phyloP scores from a whole-genome alignment of 1,140 invertebrate genomes.

The Drusus annulatus region DNA sequence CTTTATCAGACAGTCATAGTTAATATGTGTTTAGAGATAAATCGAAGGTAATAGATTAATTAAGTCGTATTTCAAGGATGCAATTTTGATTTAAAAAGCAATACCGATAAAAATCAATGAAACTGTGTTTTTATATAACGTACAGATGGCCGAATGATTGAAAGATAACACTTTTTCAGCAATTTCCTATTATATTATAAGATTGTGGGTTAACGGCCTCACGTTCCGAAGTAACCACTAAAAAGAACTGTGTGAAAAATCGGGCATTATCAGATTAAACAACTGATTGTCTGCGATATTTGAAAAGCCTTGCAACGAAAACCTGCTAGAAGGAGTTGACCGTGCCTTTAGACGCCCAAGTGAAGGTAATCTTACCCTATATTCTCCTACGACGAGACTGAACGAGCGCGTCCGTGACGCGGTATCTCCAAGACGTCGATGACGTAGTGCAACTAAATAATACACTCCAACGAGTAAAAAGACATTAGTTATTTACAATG shows the following conservation, averaged over 20 bases:
- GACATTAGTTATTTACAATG: not conserved
- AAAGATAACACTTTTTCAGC: too few species aligned
- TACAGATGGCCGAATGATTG: too few species aligned
- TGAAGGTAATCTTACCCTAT: not conserved
- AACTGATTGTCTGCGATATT: not conserved
- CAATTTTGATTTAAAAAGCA: too few species aligned
- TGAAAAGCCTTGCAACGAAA: constrained; percentile 2
- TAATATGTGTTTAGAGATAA: too few species aligned
- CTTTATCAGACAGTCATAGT: too few species aligned
- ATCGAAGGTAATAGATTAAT: too few species aligned
- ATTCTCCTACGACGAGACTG: not conserved
- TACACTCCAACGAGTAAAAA: not conserved
- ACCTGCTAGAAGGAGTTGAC: constrained; percentile 16
- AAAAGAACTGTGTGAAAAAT: not conserved
- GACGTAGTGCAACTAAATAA: not conserved
- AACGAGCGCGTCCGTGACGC: not conserved
- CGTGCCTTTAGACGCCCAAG: not conserved
- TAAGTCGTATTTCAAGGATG: too few species aligned
- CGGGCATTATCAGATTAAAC: not conserved
- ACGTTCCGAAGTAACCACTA: not conserved
- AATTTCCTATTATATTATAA: too few species aligned
- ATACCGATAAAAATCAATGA: too few species aligned
- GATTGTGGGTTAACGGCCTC: constrained; percentile 1
- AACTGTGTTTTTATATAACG: too few species aligned
- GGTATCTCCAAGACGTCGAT: not conserved